Base-by-base conservation (phyloP, 2,113 vertebrate genomes). In the Athene noctua region DNA sequence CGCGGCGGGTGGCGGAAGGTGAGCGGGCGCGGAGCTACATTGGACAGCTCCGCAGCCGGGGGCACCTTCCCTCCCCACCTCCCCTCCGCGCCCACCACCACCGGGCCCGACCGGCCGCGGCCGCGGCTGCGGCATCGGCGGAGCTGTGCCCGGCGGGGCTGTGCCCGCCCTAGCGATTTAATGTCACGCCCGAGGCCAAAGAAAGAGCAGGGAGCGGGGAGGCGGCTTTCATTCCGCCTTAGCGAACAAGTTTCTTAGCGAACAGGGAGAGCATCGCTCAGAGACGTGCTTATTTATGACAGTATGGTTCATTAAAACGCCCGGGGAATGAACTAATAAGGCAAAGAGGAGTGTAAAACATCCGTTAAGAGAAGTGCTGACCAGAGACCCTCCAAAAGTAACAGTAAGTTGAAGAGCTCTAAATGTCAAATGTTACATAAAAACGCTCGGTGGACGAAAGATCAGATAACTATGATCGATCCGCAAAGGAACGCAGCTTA, bases 21-120 rank as follows among this genome's bases (percentile, higher is more conserved):
- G 90, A 29, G 65, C 66, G 46, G 62, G 4, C 13, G 71, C 36
- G 27, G 63, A 86, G 93, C 79, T 86, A 98, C 97, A 10, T 66
- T 97, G 98, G 98, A 98, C 98, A 98, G 98, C 98, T 98, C 98
- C 98, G 85, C 59, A 19, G 9, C 9, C 16, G 86, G 40, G 66
- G n/a, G 26, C 67, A 2, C 18, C 44, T 2, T 2, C 42, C 17
- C 32, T 11, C 5, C 42, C 2, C 67, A 2, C 18, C 44, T 2
- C 2, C 42, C 17, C 32, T 21, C 30, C 21, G 1, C 23, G 4
- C 15, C 5, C 38, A 3, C 22, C 15, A 1, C 2, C 61, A 18
- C 44, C 44, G 44, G 44, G 44, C 44, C 44, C 17, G 44, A 46
- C 44, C 44, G 44, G 11, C 46, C 44, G 0, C 6, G 8, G 16